Base-by-base conservation (phyloP, 2,888 invertebrate species). In the Agonopterix alstromeriana region DNA sequence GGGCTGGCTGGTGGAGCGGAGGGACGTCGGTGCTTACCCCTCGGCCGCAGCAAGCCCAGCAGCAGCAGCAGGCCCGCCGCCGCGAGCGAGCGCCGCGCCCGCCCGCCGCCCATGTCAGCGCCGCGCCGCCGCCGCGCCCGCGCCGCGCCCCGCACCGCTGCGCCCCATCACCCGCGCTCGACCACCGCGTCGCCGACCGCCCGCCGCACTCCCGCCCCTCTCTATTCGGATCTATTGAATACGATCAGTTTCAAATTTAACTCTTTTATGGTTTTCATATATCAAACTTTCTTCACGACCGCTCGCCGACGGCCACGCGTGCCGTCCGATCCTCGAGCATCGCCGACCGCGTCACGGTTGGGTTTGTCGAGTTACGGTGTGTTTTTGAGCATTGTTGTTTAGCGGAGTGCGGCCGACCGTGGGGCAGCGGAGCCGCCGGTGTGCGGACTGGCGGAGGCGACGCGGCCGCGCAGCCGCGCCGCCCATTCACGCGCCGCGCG, bases 401-500 rank as follows among this genome's bases (percentile, higher is more conserved):
- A 81, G 82, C 83, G 83, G 85, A 84, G 84, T 84, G 86, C 85
- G 85, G 86, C 84, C 84, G 84, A 82, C 83, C 86, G 86, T 87
- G 85, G 86, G 85, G 85, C 87, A 86, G 87, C 86, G 85, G 84
- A 82, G 87, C 87, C 87, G 87, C 87, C 86, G 87, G 86, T 83
- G 83, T 85, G 87, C 86, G 87, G 87, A 87, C 87, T 87, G 86
- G 79, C 71, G 63, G 67, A 60, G 70, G 72, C 73, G 64, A 62
- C 64, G 60, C 52, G 59, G 60, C 60, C 59, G 53, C 56, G 47
- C 70, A 68, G 74, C 73, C 77, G 75, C 55, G 49, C 54, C 50
- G 42, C 48, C 49, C 47, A 45, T 45, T 45, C 45, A 45, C 17
- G 54, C 46, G 41, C 44, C 48, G 45, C 47, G 56, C 51, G 43